A percentile compares a stretch with the other conserved stretches of the same genome.
Evolutionary conservation across 2,888 invertebrate species (phyloP).

Genomic region (Troides aeacus): DNA sequence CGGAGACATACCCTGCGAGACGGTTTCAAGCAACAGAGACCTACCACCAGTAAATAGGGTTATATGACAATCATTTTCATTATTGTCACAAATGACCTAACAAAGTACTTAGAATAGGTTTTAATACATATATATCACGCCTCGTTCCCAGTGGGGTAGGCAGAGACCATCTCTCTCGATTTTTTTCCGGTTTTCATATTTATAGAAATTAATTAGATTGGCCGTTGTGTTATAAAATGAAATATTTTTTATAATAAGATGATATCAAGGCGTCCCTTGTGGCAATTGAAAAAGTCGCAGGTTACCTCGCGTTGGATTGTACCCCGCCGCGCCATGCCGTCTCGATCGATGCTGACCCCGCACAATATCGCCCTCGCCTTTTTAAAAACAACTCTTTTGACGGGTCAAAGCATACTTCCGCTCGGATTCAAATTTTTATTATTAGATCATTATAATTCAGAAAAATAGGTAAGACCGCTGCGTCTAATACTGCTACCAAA

Average conservation of each 20-base stretch:
- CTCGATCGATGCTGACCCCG: constrained; percentile 73
- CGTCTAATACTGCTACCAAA: background rate
- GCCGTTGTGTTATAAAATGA: constrained; percentile 4
- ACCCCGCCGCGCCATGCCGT: constrained; percentile 42
- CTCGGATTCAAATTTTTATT: constrained; percentile 22
- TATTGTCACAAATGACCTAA: background rate
- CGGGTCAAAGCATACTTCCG: constrained; percentile 41
- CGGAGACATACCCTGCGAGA: too few relatives aligned
- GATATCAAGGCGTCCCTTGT: constrained; percentile 16
- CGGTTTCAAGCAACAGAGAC: too few relatives aligned
- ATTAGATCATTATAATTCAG: constrained; percentile 20
- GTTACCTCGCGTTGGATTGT: constrained; percentile 13
- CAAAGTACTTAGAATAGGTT: background rate
- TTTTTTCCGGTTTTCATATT: background rate
- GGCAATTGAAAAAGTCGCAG: constrained; percentile 21
- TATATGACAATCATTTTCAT: background rate
- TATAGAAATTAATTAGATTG: background rate
- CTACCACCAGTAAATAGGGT: too few relatives aligned
- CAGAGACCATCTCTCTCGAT: too few relatives aligned
- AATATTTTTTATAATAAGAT: constrained; percentile 12
- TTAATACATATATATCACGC: background rate
- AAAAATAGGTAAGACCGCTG: background rate
- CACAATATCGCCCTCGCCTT: constrained; percentile 59
- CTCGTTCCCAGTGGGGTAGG: too few relatives aligned
- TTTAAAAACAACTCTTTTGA: constrained; percentile 55